Conservation (phyloP, 2,797 vertebrate species). For the Hypotaenidia okinawae region DNA sequence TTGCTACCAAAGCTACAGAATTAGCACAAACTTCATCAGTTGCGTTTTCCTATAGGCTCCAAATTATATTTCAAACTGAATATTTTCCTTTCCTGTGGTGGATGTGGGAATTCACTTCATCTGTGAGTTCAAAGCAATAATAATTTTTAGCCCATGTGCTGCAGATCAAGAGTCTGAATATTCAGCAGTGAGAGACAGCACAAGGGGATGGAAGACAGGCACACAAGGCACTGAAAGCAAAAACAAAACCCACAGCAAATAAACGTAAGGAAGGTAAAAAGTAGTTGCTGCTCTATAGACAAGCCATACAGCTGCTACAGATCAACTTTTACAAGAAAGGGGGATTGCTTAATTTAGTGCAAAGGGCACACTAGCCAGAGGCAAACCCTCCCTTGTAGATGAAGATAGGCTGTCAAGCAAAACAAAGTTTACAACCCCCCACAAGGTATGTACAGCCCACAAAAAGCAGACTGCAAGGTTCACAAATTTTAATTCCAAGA, state of each 20-base stretch:
- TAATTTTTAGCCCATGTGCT: not conserved
- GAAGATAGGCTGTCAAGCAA: slow-evolving; percentile 4
- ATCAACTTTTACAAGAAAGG: not conserved
- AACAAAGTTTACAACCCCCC: slow-evolving; percentile 16
- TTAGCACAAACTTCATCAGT: slow-evolving; percentile 46
- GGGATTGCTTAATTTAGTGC: not conserved
- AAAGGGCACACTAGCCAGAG: not conserved
- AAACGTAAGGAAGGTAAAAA: not conserved
- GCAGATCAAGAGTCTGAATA: slow-evolving; percentile 48
- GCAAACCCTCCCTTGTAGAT: slow-evolving; percentile 5
- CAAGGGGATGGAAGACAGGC: not conserved
- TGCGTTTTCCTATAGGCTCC: slow-evolving; percentile 49
- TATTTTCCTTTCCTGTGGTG: slow-evolving; percentile 11
- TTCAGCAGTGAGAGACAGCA: not conserved
- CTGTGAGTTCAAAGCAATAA: slow-evolving; percentile 55
- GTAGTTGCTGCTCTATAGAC: not conserved
- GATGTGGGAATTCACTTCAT: slow-evolving; percentile 54
- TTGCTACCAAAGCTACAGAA: slow-evolving; percentile 12
- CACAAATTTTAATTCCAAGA: slow-evolving; percentile 33
- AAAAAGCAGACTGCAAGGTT: not conserved
- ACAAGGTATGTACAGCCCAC: not conserved
- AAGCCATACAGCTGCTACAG: not conserved
- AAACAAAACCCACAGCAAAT: not conserved
- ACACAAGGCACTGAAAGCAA: not conserved
- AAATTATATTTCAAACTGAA: slow-evolving; percentile 24